A percentile compares a stretch with the other conserved stretches of the same genome.
Evolutionary conservation across 2,113 vertebrate species (phyloP).

Genomic region (Myrmophylax atrothorax): DNA sequence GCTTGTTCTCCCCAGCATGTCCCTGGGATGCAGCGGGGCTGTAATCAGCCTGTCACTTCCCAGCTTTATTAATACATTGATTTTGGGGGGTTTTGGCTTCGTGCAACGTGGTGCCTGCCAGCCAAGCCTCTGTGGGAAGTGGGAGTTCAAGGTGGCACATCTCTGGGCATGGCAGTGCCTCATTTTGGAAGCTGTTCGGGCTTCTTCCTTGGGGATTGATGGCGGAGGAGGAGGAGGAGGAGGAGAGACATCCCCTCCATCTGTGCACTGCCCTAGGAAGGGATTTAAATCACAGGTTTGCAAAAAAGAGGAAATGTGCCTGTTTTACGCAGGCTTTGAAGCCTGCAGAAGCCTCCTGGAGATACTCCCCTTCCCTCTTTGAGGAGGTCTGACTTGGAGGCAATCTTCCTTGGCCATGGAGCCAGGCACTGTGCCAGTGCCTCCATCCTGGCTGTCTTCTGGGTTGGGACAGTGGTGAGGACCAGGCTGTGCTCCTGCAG

Average conservation of each 20-base stretch:
- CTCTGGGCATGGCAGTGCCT: neutral
- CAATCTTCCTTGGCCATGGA: neutral
- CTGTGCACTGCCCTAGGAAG: slow-evolving; percentile 20
- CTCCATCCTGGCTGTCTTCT: accelerated
- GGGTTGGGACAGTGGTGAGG: neutral
- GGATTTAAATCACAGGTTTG: neutral
- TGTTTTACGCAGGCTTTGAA: neutral
- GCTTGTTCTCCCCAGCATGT: neutral
- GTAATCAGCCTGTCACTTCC: neutral
- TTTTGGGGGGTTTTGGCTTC: neutral
- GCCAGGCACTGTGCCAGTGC: neutral
- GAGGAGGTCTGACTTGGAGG: neutral
- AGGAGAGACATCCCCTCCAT: slow-evolving; percentile 43
- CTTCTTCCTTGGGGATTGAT: neutral
- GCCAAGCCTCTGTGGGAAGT: neutral
- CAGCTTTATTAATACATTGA: slow-evolving; percentile 35
- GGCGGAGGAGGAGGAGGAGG: slow-evolving; percentile 3
- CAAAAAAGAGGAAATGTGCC: neutral
- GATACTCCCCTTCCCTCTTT: neutral
- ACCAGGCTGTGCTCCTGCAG: neutral
- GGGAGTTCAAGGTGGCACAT: neutral
- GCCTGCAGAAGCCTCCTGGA: neutral
- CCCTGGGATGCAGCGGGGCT: neutral
- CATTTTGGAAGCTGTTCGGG: neutral
- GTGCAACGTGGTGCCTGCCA: neutral